phyloP scores from a whole-genome alignment of 92 coral and sea anemone species.

The Palythoa grandis region DNA sequence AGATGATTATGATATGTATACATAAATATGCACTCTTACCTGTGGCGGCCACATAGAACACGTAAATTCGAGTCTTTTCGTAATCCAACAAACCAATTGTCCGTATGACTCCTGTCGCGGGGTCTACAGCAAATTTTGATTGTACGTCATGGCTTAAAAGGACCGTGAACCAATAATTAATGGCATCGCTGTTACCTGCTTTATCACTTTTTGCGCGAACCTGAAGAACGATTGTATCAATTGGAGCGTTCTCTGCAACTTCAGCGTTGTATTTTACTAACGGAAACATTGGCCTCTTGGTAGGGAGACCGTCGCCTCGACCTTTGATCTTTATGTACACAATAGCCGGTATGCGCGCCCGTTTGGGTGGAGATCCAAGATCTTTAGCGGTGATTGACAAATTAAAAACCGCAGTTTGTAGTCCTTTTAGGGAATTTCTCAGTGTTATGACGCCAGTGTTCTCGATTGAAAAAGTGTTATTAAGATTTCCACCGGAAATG shows the following conservation, averaged over 20 bases:
- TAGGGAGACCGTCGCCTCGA: slow-evolving; percentile 24
- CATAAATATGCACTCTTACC: slow-evolving; percentile 49
- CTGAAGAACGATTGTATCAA: slow-evolving; percentile 53
- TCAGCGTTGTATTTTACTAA: slow-evolving; percentile 53
- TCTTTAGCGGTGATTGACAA: slow-evolving; percentile 69
- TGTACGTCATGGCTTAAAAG: slow-evolving; percentile 59
- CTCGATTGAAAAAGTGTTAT: slow-evolving; percentile 70
- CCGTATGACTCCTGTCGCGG: slow-evolving; percentile 65
- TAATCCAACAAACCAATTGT: slow-evolving; percentile 66
- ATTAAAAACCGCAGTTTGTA: slow-evolving; percentile 52
- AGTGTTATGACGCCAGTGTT: slow-evolving; percentile 58
- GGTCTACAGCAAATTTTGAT: slow-evolving; percentile 50
- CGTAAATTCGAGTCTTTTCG: slow-evolving; percentile 52
- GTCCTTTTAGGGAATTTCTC: slow-evolving; percentile 48
- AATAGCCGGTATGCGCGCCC: slow-evolving; percentile 56
- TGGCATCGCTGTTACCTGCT: slow-evolving; percentile 23
- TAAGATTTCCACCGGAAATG: slow-evolving; percentile 58
- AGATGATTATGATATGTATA: too few relatives aligned
- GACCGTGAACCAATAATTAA: slow-evolving; percentile 56
- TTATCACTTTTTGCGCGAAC: slow-evolving; percentile 56
- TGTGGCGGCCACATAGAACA: slow-evolving; percentile 67
- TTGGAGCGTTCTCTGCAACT: slow-evolving; percentile 69
- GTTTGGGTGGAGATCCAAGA: slow-evolving; percentile 56
- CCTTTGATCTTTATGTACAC: slow-evolving; percentile 60
- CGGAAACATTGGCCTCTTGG: slow-evolving; percentile 47